Evolutionary conservation across 2,888 invertebrate genomes (phyloP).

Genomic region (Apotomis turbidana): DNA sequence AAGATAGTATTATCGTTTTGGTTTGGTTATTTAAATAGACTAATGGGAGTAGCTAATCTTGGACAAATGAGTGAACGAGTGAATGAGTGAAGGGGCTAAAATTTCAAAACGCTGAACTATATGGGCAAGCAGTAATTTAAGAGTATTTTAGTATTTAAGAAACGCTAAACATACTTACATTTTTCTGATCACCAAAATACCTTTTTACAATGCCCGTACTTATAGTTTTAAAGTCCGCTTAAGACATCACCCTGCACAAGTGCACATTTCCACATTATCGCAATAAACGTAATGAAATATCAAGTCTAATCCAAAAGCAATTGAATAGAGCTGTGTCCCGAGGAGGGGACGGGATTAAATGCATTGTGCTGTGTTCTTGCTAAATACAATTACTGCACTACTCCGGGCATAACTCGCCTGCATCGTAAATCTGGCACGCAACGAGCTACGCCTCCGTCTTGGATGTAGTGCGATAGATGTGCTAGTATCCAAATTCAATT

Average conservation of each 20-base stretch:
- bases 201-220: no score
- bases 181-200: no score
- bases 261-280: neutral
- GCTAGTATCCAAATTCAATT: neutral
- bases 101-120: no score
- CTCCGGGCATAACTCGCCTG: constrained; percentile 20
- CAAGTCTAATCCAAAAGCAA: neutral
- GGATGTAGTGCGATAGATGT: constrained; percentile 18
- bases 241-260: neutral
- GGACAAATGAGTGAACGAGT: no score
- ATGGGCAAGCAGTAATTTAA: no score
- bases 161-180: no score
- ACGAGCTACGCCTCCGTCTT: constrained; percentile 30
- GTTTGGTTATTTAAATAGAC: no score
- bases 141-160: no score
- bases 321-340: constrained; percentile 2
- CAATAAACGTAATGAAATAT: constrained; percentile 1
- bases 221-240: no score
- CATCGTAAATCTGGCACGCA: constrained; percentile 38
- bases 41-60: no score
- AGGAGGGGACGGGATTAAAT: constrained; percentile 5
- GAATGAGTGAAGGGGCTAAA: no score
- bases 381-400: constrained; percentile 36
- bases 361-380: constrained; percentile 12
- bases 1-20: no score